Conservation (phyloP, 2,113 vertebrate species). For the Falcunculus frontatus region DNA sequence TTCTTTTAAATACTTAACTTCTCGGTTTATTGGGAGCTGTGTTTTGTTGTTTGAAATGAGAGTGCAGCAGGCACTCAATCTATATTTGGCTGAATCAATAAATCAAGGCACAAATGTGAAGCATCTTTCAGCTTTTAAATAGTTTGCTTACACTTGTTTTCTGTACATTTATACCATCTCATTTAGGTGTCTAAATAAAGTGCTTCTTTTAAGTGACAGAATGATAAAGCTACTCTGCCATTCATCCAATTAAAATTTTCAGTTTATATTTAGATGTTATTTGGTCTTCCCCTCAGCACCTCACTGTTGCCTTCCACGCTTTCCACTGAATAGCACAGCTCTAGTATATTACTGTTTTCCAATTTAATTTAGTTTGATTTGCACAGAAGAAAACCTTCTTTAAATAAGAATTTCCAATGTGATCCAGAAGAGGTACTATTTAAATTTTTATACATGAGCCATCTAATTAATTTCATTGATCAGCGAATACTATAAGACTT, state of each 20-base stretch:
- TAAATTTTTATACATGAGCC: not conserved
- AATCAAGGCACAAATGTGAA: not conserved
- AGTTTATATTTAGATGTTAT: not conserved
- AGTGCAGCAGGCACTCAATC: not conserved
- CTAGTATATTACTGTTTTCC: not conserved
- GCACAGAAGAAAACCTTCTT: not conserved
- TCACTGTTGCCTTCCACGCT: not conserved
- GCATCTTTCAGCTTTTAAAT: not conserved
- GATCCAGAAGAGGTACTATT: not conserved
- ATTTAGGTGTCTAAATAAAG: not conserved
- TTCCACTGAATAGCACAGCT: not conserved
- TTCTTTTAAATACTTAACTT: not conserved
- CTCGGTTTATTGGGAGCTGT: not conserved
- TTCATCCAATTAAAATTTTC: not conserved
- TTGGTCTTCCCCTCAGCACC: not conserved
- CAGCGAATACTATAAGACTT: not conserved
- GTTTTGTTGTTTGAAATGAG: not conserved
- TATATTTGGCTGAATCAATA: not conserved
- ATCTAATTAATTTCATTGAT: constrained; percentile 25
- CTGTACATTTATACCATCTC: not conserved
- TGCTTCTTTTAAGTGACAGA: not conserved
- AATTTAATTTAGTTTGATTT: not conserved
- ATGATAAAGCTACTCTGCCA: not conserved
- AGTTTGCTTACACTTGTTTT: not conserved
- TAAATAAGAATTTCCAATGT: not conserved